Percentiles rank a stretch among this genome's conserved stretches.
Conservation (phyloP, 2,113 vertebrate genomes). For the Myxocyprinus asiaticus region DNA sequence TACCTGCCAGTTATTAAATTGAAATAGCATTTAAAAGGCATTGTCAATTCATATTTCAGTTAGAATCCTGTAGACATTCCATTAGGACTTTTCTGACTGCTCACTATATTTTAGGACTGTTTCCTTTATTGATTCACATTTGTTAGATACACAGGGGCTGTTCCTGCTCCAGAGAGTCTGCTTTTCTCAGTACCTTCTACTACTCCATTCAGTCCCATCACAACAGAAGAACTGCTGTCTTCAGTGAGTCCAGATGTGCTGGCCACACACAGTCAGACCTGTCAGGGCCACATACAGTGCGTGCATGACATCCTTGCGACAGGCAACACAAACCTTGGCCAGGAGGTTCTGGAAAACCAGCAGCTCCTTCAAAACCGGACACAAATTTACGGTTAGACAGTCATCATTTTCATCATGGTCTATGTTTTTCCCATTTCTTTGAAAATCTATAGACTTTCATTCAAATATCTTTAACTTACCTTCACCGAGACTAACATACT, state of each 20-base stretch:
- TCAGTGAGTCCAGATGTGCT: slow-evolving; percentile 58
- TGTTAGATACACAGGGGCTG: slow-evolving; percentile 74
- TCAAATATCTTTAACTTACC: no score
- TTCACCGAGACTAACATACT: no score
- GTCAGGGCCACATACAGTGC: slow-evolving; percentile 67
- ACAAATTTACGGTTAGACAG: slow-evolving; percentile 66
- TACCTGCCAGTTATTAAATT: no score
- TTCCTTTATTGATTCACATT: not conserved
- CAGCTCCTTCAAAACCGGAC: slow-evolving; percentile 58
- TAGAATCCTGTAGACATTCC: no score
- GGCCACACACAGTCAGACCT: slow-evolving; percentile 61
- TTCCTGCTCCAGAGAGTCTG: slow-evolving; percentile 78
- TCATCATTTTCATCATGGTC: no score
- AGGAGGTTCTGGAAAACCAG: slow-evolving; percentile 63
- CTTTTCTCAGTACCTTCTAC: slow-evolving; percentile 63
- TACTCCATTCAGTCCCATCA: slow-evolving; percentile 50
- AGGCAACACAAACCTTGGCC: slow-evolving; percentile 62
- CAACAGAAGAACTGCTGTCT: slow-evolving; percentile 60
- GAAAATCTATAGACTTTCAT: not conserved
- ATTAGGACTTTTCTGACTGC: no score
- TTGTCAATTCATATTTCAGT: no score
- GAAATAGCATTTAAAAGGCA: no score
- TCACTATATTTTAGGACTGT: not conserved
- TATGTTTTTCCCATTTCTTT: not conserved
- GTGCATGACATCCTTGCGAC: slow-evolving; percentile 72